Evolutionary conservation across 2,113 vertebrate species (phyloP).

Genomic region (Pelvicachromis taeniatus): DNA sequence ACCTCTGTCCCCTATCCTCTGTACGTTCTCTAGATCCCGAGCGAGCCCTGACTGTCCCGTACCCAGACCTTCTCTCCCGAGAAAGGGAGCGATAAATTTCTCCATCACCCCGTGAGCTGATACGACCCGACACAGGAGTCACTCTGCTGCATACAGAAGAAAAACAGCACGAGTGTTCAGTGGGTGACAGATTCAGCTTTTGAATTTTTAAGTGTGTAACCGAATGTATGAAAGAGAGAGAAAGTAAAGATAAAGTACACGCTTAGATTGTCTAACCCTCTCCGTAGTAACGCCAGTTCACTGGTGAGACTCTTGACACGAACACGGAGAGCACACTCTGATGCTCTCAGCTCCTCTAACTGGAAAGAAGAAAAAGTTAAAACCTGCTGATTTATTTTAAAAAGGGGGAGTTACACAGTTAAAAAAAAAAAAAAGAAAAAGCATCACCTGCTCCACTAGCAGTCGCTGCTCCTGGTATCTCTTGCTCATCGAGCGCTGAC

Average conservation of each 20-base stretch:
- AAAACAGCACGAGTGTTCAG: background rate
- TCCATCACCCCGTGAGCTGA: constrained; percentile 31
- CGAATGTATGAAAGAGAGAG: constrained; percentile 13
- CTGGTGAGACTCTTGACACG: constrained; percentile 80
- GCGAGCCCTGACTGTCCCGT: constrained; percentile 50
- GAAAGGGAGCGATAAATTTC: constrained; percentile 71
- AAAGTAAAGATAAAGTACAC: constrained; percentile 41
- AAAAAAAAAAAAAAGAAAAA: background rate
- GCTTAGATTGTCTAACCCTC: constrained; percentile 75
- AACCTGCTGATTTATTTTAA: background rate
- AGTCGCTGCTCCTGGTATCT: constrained; percentile 78
- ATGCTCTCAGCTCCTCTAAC: constrained; percentile 81
- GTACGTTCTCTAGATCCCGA: constrained; percentile 75
- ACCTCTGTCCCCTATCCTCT: constrained; percentile 66
- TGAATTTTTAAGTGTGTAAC: background rate
- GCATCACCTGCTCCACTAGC: constrained; percentile 79
- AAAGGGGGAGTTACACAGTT: background rate
- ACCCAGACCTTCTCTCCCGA: constrained; percentile 61
- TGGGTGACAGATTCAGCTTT: background rate
- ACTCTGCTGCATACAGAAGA: constrained; percentile 57
- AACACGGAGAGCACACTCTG: constrained; percentile 78
- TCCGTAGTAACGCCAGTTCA: constrained; percentile 79
- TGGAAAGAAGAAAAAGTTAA: constrained; percentile 27
- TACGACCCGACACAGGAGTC: constrained; percentile 51
- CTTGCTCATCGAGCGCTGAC: constrained; percentile 67